phyloP scores from a whole-genome alignment of 2,113 vertebrate genomes.

The Colius striatus region DNA sequence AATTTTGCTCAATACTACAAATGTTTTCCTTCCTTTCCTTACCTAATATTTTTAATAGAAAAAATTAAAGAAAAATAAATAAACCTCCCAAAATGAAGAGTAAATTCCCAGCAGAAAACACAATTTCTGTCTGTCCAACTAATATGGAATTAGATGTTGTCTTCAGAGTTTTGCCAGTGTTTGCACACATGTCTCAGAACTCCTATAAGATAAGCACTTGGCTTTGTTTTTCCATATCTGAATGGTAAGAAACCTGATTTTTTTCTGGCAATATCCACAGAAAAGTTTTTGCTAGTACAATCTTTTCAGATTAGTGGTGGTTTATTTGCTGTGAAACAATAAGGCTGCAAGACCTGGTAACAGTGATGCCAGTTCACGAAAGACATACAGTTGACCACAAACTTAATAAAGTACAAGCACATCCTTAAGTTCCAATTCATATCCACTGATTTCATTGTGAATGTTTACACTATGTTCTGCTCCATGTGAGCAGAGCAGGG shows the following conservation, averaged over 20 bases:
- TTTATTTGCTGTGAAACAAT: neutral
- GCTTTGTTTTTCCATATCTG: neutral
- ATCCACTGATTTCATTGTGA: neutral
- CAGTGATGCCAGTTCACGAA: neutral
- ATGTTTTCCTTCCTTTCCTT: neutral
- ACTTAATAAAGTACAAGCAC: neutral
- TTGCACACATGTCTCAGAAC: neutral
- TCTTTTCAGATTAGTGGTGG: neutral
- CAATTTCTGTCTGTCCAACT: neutral
- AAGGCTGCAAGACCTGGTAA: neutral
- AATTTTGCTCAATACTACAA: neutral
- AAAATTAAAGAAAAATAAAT: neutral
- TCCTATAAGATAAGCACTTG: neutral
- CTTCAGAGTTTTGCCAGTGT: neutral
- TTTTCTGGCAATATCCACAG: neutral
- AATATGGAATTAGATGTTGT: neutral
- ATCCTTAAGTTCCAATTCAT: neutral
- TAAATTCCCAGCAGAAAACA: neutral
- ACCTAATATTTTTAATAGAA: neutral
- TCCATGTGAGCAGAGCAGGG: neutral
- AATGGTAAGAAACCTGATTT: neutral
- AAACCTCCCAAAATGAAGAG: neutral
- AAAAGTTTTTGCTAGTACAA: neutral
- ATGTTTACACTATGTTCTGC: neutral
- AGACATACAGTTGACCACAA: accelerated